phyloP scores from a whole-genome alignment of 2,113 vertebrate genomes.

The Pipra filicauda region DNA sequence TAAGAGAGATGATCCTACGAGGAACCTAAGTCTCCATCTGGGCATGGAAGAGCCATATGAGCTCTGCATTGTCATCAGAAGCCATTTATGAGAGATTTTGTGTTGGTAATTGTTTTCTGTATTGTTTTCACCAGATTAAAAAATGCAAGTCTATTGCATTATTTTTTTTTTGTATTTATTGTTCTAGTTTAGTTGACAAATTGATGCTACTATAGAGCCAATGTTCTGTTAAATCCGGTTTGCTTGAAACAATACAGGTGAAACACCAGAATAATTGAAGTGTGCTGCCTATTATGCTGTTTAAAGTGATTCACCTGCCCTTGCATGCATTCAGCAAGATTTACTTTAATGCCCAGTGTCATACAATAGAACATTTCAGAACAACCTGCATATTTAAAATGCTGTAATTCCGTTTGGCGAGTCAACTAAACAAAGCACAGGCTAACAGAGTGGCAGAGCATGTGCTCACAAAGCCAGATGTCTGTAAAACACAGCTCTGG shows the following conservation, averaged over 20 bases:
- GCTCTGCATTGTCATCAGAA: not conserved
- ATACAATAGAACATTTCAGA: conserved; percentile 32
- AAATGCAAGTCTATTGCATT: conserved; percentile 74
- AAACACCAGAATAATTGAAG: conserved; percentile 67
- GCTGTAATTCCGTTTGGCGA: conserved; percentile 3
- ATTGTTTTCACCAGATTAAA: conserved; percentile 77
- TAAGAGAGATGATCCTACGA: not conserved
- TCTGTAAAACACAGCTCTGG: not conserved
- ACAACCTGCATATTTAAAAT: conserved; percentile 4
- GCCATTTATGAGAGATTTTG: not conserved
- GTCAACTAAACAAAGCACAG: not conserved
- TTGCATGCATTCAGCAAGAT: conserved; percentile 66
- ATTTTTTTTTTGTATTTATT: conserved; percentile 87
- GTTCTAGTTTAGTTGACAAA: conserved; percentile 77
- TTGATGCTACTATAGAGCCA: conserved; percentile 78
- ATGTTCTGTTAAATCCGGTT: conserved; percentile 75
- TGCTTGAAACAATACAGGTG: conserved; percentile 70
- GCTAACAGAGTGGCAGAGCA: not conserved
- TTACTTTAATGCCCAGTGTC: conserved; percentile 42
- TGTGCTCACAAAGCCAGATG: not conserved
- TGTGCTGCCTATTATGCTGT: conserved; percentile 67
- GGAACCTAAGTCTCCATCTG: not conserved
- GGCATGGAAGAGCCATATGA: accelerated
- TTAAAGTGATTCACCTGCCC: conserved; percentile 65
- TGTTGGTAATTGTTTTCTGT: conserved; percentile 77